Evolutionary conservation across 2,888 invertebrate genomes (phyloP).

Genomic region (Pachycephus smyrnensis): DNA sequence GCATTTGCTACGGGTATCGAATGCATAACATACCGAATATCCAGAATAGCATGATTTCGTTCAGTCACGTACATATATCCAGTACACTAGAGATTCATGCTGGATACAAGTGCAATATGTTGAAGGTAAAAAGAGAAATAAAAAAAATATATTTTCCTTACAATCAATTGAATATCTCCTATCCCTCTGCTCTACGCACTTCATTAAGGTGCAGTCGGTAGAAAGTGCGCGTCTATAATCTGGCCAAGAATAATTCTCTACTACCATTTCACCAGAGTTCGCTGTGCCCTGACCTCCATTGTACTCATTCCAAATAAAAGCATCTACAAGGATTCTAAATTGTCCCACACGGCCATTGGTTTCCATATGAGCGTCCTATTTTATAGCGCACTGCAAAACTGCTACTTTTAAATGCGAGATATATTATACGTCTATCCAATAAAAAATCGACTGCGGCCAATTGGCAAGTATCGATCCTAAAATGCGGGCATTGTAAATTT

Average conservation of each 20-base stretch:
- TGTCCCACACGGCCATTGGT: neutral
- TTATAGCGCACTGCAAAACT: neutral
- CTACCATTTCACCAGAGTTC: neutral
- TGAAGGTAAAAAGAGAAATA: neutral
- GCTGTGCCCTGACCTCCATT: neutral
- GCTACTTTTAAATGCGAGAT: neutral
- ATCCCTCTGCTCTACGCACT: neutral
- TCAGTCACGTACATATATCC: neutral
- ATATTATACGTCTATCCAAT: neutral
- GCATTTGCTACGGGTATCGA: neutral
- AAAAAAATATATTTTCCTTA: neutral
- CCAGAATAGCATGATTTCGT: neutral
- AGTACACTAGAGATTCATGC: neutral
- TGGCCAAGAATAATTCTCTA: neutral
- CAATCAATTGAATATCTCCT: neutral
- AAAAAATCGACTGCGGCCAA: neutral
- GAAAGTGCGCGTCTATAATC: neutral
- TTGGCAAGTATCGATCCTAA: neutral
- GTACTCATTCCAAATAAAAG: neutral
- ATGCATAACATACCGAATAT: neutral
- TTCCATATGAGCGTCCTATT: neutral
- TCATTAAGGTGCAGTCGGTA: neutral
- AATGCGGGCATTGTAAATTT: neutral
- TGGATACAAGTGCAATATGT: neutral
- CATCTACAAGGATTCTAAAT: neutral